Evolutionary conservation across 2,113 vertebrate species (phyloP).

Genomic region (Notothenia coriiceps): DNA sequence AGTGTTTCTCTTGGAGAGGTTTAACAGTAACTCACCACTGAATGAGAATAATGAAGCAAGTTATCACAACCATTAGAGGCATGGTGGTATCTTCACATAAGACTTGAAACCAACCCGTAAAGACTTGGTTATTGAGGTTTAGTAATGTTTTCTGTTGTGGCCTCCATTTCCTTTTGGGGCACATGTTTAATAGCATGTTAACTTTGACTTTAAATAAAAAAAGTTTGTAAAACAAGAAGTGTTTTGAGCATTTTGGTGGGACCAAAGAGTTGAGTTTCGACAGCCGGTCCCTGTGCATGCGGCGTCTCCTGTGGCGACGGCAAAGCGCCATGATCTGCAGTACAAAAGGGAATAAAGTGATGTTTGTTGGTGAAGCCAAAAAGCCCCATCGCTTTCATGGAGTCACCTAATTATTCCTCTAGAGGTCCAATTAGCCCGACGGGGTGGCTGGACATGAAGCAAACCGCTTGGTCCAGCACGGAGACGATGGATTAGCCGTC

Average conservation of each 20-base stretch:
- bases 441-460: constrained; percentile 74
- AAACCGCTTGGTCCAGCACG: constrained; percentile 22
- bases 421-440: constrained; percentile 72
- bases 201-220: neutral
- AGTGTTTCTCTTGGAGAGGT: neutral
- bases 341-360: constrained; percentile 40
- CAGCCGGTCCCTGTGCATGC: constrained; percentile 11
- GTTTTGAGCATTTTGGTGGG: constrained; percentile 24
- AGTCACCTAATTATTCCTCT: constrained; percentile 72
- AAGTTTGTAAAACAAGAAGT: constrained; percentile 1
- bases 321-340: constrained; percentile 37
- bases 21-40: too few species aligned
- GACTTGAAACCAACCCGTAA: neutral
- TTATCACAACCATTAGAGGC: neutral
- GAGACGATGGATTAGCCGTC: constrained; percentile 29
- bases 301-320: constrained; percentile 28
- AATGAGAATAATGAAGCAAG: neutral
- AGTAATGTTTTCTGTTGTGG: neutral
- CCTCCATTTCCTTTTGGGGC: neutral
- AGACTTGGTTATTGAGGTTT: neutral
- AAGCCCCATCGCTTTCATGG: constrained; percentile 55
- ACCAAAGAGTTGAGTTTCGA: constrained; percentile 30
- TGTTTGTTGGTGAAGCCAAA: constrained; percentile 70
- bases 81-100: neutral
- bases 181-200: neutral